Conservation (phyloP, 2,888 invertebrate genomes). For the Digitonthophagus gazella region DNA sequence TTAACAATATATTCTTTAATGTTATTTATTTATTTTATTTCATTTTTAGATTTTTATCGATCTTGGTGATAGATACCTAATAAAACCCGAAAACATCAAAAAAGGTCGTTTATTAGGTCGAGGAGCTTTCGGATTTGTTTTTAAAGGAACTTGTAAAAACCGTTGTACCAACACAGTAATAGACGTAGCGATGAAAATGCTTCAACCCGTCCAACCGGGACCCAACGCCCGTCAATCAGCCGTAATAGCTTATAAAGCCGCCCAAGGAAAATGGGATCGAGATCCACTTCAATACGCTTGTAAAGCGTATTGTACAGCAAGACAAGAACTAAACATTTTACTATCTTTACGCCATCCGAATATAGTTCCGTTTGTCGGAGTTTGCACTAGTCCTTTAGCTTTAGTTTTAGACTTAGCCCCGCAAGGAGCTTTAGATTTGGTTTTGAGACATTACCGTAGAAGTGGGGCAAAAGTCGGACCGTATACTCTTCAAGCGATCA, state of each 20-base stretch:
- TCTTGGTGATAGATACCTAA: conserved; percentile 75
- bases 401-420: conserved; percentile 90
- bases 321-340: conserved; percentile 91
- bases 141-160: conserved; percentile 71
- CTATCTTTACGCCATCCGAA: conserved; percentile 82
- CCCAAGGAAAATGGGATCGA: conserved; percentile 88
- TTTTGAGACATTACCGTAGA: conserved; percentile 80
- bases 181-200: conserved; percentile 90
- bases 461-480: conserved; percentile 80
- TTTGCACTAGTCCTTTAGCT: conserved; percentile 85
- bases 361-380: conserved; percentile 89
- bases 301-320: conserved; percentile 93
- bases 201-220: conserved; percentile 91
- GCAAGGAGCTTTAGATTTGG: conserved; percentile 82
- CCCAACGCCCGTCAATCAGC: conserved; percentile 66
- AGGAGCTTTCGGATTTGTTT: conserved; percentile 98
- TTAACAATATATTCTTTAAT: not conserved
- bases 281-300: conserved; percentile 91
- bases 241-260: conserved; percentile 50
- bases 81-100: conserved; percentile 78
- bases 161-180: conserved; percentile 58
- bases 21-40: not conserved
- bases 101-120: conserved; percentile 78
- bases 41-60: conserved; percentile 74
- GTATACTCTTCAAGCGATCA: conserved; percentile 78